These are phyloP conservation scores for Neodiprion fabricii DNA, from an alignment of 1,140 invertebrate species.

Conservation along the genomic window DNA sequence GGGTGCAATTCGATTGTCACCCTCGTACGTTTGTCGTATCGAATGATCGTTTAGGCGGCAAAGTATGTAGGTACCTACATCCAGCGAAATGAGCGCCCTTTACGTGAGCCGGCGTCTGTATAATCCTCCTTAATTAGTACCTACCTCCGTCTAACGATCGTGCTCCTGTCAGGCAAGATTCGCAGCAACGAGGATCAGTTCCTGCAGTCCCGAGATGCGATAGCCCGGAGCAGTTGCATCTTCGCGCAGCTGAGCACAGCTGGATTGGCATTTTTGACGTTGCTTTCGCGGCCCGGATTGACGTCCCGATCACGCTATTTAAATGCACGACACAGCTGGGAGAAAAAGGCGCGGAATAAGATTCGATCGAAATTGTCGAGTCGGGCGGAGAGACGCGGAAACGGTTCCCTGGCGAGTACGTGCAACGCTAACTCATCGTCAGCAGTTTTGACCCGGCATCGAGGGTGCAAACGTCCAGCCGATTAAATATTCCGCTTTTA, in stretches of 20 bases:
- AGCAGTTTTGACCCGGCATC: not conserved
- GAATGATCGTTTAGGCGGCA: not conserved
- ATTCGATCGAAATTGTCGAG: not conserved
- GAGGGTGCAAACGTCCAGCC: not conserved
- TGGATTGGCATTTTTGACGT: too few species aligned
- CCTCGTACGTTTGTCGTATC: slow-evolving; percentile 1
- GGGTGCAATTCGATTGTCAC: slow-evolving; percentile 5
- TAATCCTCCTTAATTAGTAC: not conserved
- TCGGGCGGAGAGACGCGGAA: not conserved
- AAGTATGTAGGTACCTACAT: not conserved
- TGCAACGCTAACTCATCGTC: not conserved
- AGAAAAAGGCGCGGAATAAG: not conserved
- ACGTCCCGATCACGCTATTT: not conserved
- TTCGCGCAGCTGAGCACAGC: too few species aligned
- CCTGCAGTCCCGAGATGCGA: too few species aligned
- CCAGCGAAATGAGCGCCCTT: not conserved
- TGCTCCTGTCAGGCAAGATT: too few species aligned
- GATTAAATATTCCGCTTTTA: slow-evolving; percentile 4
- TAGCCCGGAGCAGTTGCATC: too few species aligned
- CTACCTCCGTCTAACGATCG: not conserved
- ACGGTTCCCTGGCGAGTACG: not conserved
- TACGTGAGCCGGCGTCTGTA: not conserved
- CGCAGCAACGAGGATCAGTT: too few species aligned
- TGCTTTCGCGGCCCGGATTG: too few species aligned
- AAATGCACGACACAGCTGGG: not conserved